These are phyloP conservation scores for Megatriorchis doriae DNA, from an alignment of 2,113 vertebrate genomes.

Conservation along the genomic window DNA sequence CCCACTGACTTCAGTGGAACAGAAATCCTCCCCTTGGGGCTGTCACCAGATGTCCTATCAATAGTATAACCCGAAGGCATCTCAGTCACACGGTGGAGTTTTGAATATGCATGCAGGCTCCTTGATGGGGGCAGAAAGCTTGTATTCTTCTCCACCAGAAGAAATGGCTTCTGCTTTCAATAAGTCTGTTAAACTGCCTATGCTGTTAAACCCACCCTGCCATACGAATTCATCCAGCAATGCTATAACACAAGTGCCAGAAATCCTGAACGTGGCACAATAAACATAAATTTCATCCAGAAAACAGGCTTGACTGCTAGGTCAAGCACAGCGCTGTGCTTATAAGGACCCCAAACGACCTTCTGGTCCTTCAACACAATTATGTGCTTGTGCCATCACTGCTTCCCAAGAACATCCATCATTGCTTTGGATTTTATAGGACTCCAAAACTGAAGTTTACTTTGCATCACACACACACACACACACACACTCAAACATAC, in stretches of 20 bases:
- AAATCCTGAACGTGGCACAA: background rate
- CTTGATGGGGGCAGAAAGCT: background rate
- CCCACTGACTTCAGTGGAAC: background rate
- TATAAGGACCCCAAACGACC: background rate
- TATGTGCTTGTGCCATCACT: background rate
- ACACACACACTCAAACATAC: background rate
- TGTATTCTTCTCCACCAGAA: background rate
- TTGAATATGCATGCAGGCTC: background rate
- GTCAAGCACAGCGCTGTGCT: background rate
- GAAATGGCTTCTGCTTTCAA: background rate
- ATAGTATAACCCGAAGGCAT: background rate
- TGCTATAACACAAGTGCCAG: background rate
- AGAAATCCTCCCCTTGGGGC: background rate
- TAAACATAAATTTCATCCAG: background rate
- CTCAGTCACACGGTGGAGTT: background rate
- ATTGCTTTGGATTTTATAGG: background rate
- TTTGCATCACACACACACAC: background rate
- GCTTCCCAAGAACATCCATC: background rate
- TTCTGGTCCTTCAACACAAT: background rate
- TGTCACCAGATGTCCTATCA: constrained; percentile 1
- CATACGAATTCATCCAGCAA: background rate
- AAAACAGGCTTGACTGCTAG: background rate
- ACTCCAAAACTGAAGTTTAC: background rate
- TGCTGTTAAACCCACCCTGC: background rate
- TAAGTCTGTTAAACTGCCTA: background rate